Base-by-base conservation (phyloP, 2,113 vertebrate species). In the Actenoides lindsayi region DNA sequence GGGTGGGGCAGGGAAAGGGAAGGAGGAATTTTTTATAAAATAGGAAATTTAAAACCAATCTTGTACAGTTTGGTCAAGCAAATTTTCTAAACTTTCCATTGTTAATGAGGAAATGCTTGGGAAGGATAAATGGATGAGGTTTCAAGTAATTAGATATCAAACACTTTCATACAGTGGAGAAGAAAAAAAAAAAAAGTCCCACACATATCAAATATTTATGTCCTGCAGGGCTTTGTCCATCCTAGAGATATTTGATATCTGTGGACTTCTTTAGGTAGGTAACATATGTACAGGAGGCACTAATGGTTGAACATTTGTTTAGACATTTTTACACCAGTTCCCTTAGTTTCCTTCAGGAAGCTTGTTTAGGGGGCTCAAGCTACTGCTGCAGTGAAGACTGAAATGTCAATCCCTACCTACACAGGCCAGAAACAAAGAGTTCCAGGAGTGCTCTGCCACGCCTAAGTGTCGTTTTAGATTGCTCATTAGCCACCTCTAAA, bases 1-100 rank as follows among this genome's bases (percentile, higher is more conserved):
- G 16, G 15, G 2, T 35, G 18, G 6, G 2, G 17, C 3, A 3
- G 25, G 25, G 15, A 12, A 16, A 27, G 3, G 14, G 20, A 4
- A 13, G 10, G 19, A 1, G 17, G 9, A 18, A 9, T 60, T 42
- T 62, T 44, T 57, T 51, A 35, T 19, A 63, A 79, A 89, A 44
- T 5, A 78, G 37, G 30, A 75, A 71, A 33, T 41, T 60, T 74
- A 25, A 51, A 83, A 35, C 1, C 4, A 39, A 2, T 67, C 5
- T 74, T 63, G 9, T 50, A 31, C 4, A 33, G 3, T 63, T 87
- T 67, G 18, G 16, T 67, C 57, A 64, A 51, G 20, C 25, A 64
- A 88, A 42, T 16, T 67, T 82, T 67, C 56, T 73, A 60, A 77
- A 60, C 4, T 44, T 87, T 53, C 20, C 23, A 65, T 10, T 41